Evolutionary conservation across 2,888 invertebrate genomes (phyloP).

Genomic region (Lithodes maja): DNA sequence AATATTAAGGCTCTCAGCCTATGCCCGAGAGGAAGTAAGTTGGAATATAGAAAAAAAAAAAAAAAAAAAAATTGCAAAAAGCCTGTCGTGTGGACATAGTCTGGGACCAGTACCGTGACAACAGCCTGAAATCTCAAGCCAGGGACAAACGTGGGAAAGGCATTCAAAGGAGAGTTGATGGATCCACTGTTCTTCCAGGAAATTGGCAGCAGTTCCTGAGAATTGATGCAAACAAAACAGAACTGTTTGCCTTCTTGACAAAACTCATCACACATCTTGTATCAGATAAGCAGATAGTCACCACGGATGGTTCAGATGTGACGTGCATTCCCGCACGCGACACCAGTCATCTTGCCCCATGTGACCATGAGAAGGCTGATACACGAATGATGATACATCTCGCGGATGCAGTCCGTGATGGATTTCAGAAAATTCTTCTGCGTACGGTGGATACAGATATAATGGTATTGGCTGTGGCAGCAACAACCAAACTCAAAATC

Average conservation of each 20-base stretch:
- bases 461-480: background rate
- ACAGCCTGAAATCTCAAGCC: background rate
- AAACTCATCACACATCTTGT: background rate
- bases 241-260: background rate
- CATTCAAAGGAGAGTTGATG: background rate
- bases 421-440: background rate
- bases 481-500: background rate
- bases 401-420: background rate
- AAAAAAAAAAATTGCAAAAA: no score
- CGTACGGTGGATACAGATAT: constrained; percentile 11
- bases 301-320: background rate
- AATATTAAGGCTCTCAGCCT: no score
- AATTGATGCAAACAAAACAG: constrained; percentile 3
- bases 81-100: no score
- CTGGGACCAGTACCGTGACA: no score
- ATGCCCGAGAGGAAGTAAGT: no score
- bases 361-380: constrained; percentile 20
- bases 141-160: constrained; percentile 1
- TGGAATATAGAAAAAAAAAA: no score
- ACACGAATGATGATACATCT: background rate
- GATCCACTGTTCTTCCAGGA: background rate
- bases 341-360: background rate
- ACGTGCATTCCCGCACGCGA: background rate
- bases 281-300: background rate
- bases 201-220: background rate